phyloP scores from a whole-genome alignment of 2,113 vertebrate species.

The Turdus rufiventris region DNA sequence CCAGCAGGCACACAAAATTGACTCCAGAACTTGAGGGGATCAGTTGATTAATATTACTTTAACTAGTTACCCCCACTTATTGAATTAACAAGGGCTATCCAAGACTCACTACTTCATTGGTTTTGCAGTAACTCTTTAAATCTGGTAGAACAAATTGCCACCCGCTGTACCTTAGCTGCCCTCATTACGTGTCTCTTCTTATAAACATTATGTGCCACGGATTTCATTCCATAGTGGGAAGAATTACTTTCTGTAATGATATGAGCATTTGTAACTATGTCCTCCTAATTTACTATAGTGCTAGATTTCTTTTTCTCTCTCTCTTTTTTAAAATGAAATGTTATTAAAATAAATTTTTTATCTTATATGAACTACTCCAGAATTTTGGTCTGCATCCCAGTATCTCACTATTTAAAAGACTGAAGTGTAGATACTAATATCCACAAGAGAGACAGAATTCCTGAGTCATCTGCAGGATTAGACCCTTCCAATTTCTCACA shows the following conservation, averaged over 20 bases:
- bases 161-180: neutral
- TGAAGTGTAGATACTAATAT: neutral
- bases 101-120: neutral
- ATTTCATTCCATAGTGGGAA: neutral
- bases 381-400: neutral
- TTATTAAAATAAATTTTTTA: neutral
- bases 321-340: neutral
- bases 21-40: neutral
- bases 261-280: accelerated
- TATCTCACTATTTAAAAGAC: neutral
- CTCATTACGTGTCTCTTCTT: neutral
- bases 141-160: neutral
- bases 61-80: neutral
- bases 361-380: neutral
- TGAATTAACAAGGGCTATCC: neutral
- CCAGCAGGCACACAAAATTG: neutral
- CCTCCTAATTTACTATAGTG: neutral
- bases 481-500: neutral
- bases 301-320: neutral
- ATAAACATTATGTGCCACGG: neutral
- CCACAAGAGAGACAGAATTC: neutral
- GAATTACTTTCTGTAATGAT: neutral
- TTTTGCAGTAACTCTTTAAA: neutral
- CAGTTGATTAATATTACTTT: neutral
- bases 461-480: neutral